Conservation (phyloP, 1,140 invertebrate genomes). For the Platyscapa corneri region DNA sequence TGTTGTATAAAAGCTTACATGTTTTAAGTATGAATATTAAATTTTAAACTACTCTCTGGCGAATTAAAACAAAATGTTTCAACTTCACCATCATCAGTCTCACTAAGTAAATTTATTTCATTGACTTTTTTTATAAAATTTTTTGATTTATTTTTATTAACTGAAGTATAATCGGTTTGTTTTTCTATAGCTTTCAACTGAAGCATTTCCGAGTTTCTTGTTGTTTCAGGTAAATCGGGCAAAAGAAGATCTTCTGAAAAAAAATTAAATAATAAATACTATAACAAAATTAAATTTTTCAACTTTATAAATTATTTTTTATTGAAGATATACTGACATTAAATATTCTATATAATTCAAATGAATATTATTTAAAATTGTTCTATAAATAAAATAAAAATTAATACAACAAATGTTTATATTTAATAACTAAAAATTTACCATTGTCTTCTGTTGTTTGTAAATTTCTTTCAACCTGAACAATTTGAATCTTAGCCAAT, state of each 20-base stretch:
- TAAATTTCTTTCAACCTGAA: constrained; percentile 48
- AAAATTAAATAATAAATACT: constrained; percentile 6
- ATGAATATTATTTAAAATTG: too few species aligned
- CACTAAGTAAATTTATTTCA: constrained; percentile 64
- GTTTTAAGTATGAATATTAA: constrained; percentile 61
- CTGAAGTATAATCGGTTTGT: constrained; percentile 29
- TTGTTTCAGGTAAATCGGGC: constrained; percentile 40
- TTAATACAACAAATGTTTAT: background rate
- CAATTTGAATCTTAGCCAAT: constrained; percentile 59
- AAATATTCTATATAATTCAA: too few species aligned
- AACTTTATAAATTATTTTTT: too few species aligned
- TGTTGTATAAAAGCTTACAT: constrained; percentile 55
- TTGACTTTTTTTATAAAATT: constrained; percentile 60
- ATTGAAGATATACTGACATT: too few species aligned
- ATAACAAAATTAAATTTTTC: background rate
- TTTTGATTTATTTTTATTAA: constrained; percentile 33
- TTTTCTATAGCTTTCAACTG: constrained; percentile 43
- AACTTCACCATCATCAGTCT: constrained; percentile 50
- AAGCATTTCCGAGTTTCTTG: constrained; percentile 27
- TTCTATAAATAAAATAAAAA: too few species aligned
- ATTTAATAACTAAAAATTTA: constrained; percentile 41
- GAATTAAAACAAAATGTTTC: constrained; percentile 35
- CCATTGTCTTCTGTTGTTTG: constrained; percentile 60
- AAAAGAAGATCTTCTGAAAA: constrained; percentile 58
- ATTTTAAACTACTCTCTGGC: constrained; percentile 47